Base-by-base conservation (phyloP, 1,140 invertebrate species). In the Drosophila teissieri region DNA sequence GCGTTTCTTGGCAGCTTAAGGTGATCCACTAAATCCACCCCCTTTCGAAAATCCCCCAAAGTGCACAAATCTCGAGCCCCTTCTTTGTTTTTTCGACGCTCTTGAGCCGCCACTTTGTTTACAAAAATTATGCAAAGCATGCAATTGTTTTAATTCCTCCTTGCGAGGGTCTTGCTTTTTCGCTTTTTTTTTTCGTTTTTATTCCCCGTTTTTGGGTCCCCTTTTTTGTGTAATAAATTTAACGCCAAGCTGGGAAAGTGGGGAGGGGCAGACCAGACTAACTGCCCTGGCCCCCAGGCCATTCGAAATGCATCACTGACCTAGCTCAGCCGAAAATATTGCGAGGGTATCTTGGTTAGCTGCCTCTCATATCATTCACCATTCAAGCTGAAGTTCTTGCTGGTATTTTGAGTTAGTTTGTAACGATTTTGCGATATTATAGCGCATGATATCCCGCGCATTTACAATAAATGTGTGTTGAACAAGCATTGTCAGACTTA, bases 41-140 rank as follows among this genome's bases (percentile, higher is more conserved):
- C 42, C n/a, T n/a, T 14, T 22, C n/a, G 37, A 44, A 56, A 56
- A 56, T 12, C 31, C 45, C 36, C 19, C 4, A 40, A 39, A 54
- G 15, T 8, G 14, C 15, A 14, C 42, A 5, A 34, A 11, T 15
- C 7, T n/a, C 7, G 11, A 19, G 7, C 3, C 19, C 48, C n/a
- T 12, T 54, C 15, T n/a, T 58, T 58, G 6, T 3, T 40, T 27
- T 27, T 65, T 49, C n/a, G n/a, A 37, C 55, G 15, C 3, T 39
- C 44, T 24, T 37, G 45, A 53, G 17, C 54, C 46, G 49, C 67
- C 77, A 77, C 73, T 85, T 85, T 85, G 82, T 85, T 85, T 85
- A 85, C 81, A 85, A 56, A 80, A 85, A 85, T 85, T 85, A 85
- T 85, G 77, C 81, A 85, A 85, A 85, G 73, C 67, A 80, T 80